A percentile compares a stretch with the other conserved stretches of the same genome.
Evolutionary conservation across 2,797 vertebrate species (phyloP).

Genomic region (Cossypha niveicapilla): DNA sequence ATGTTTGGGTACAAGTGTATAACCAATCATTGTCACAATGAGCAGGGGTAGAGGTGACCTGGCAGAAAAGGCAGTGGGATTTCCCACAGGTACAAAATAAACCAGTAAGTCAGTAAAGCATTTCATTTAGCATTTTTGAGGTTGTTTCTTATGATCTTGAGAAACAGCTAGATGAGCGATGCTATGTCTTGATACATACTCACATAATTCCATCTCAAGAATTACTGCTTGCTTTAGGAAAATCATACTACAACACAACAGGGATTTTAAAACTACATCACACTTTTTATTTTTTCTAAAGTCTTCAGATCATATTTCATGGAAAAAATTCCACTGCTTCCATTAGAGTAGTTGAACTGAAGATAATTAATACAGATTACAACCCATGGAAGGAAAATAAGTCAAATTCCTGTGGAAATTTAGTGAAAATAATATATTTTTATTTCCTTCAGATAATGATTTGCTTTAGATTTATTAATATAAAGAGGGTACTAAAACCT

Average conservation of each 20-base stretch:
- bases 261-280: neutral
- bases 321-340: neutral
- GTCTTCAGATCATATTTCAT: neutral
- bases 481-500: neutral
- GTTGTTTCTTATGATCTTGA: neutral
- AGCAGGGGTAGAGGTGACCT: neutral
- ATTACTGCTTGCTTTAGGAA: neutral
- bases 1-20: neutral
- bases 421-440: neutral
- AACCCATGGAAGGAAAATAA: neutral
- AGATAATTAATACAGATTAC: neutral
- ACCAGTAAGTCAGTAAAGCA: neutral
- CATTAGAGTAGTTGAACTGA: neutral
- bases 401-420: neutral
- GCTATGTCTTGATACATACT: neutral
- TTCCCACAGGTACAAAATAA: neutral
- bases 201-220: neutral
- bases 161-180: neutral
- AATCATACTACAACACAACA: neutral
- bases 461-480: neutral
- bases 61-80: neutral
- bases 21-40: neutral
- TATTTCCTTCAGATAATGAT: neutral
- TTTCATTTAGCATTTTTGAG: neutral
- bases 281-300: neutral